Conservation (phyloP, 2,888 invertebrate species). For the Papilio elwesi region DNA sequence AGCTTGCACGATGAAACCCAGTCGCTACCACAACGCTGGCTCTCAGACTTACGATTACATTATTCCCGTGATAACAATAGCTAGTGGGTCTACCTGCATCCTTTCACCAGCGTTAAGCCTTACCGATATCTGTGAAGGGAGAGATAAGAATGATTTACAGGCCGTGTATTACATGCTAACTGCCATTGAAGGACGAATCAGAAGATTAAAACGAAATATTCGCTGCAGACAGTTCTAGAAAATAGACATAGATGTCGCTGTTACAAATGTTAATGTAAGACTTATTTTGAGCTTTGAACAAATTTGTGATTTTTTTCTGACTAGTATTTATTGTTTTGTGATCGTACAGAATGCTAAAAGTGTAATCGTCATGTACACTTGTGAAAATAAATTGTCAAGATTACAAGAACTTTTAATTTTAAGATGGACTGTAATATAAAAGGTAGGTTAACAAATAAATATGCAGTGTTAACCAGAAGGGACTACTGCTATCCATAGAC, state of each 20-base stretch:
- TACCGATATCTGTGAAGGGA: constrained; percentile 58
- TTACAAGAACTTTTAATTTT: neutral
- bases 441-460: too few species aligned
- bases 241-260: constrained; percentile 52
- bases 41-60: constrained; percentile 57
- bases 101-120: constrained; percentile 56
- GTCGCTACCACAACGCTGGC: constrained; percentile 55
- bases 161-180: constrained; percentile 65
- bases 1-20: constrained; percentile 69
- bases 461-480: too few species aligned
- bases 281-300: constrained; percentile 37
- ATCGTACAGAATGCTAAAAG: constrained; percentile 43
- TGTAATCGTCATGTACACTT: constrained; percentile 42
- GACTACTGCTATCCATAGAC: too few species aligned
- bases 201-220: constrained; percentile 60
- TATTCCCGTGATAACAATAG: constrained; percentile 13
- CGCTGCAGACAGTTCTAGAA: constrained; percentile 40
- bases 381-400: constrained; percentile 37
- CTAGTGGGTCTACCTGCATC: constrained; percentile 41
- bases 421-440: too few species aligned
- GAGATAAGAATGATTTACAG: constrained; percentile 63
- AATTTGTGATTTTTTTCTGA: neutral
- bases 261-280: constrained; percentile 32
- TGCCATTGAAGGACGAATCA: constrained; percentile 71
- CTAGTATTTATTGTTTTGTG: constrained; percentile 26